A percentile compares a stretch with the other conserved stretches of the same genome.
Conservation (phyloP, 2,113 vertebrate species). For the Etheostoma cragini region DNA sequence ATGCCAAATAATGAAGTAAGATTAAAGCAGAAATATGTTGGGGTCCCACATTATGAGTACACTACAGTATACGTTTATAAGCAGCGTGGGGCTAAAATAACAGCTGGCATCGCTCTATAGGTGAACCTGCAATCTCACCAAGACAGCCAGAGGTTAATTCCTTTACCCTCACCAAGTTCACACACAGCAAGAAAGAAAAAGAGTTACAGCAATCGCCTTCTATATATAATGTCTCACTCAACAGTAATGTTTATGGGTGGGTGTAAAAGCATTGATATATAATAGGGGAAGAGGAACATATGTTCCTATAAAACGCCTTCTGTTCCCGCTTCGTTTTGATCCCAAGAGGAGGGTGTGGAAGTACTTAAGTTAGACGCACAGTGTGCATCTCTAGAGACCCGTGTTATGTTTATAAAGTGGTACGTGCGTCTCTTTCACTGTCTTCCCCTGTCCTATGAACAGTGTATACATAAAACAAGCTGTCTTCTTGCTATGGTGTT, state of each 20-base stretch:
- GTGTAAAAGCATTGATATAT: constrained; percentile 80
- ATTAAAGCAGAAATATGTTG: constrained; percentile 3
- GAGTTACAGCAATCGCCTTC: constrained; percentile 55
- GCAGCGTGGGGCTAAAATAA: constrained; percentile 21
- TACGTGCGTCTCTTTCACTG: constrained; percentile 60
- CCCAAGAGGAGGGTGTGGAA: constrained; percentile 71
- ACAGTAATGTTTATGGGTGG: constrained; percentile 78
- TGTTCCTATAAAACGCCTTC: constrained; percentile 84
- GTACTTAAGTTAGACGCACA: constrained; percentile 79
- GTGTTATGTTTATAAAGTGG: constrained; percentile 82
- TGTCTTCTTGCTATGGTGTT: constrained; percentile 38
- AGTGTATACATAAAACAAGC: constrained; percentile 33
- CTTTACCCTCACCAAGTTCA: constrained; percentile 53
- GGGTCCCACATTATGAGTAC: neutral
- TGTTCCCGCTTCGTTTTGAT: constrained; percentile 75
- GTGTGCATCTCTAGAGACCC: constrained; percentile 69
- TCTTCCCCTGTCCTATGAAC: constrained; percentile 49
- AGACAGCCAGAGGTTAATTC: constrained; percentile 61
- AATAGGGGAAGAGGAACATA: constrained; percentile 80
- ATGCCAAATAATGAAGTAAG: neutral
- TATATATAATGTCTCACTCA: constrained; percentile 73
- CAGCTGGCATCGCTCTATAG: constrained; percentile 18
- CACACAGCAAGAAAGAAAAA: constrained; percentile 38
- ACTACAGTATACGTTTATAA: neutral
- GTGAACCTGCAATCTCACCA: constrained; percentile 31